Conservation (phyloP, 35 echinoderm and acorn worm species). For the Holothuria glaberrima region DNA sequence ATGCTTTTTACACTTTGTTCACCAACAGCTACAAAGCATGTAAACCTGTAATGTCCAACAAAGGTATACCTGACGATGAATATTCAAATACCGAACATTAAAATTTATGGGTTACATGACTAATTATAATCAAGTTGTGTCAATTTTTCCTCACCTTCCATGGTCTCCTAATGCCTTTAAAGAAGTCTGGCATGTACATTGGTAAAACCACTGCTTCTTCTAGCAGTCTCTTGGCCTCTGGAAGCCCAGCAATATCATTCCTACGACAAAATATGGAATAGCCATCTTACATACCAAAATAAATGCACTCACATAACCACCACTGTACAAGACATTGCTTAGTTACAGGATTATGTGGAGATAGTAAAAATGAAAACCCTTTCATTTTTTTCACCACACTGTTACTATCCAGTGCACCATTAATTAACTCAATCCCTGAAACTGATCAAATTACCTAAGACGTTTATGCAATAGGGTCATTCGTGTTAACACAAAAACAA, state of each 20-base stretch:
- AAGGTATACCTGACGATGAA: too few relatives aligned
- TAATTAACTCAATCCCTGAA: too few relatives aligned
- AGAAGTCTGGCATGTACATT: slow-evolving; percentile 96
- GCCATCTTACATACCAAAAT: neutral
- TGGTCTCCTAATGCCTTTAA: slow-evolving; percentile 95
- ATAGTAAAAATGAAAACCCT: neutral
- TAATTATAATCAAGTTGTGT: neutral
- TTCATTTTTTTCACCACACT: neutral
- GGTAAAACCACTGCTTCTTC: slow-evolving; percentile 97
- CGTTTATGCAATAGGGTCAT: too few relatives aligned
- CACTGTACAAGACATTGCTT: neutral
- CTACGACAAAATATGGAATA: slow-evolving; percentile 43
- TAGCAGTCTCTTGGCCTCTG: slow-evolving; percentile 90
- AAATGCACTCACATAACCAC: neutral
- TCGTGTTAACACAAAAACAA: too few relatives aligned
- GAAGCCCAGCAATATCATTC: slow-evolving; percentile 93
- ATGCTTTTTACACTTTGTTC: too few relatives aligned
- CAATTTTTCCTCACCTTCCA: slow-evolving; percentile 79
- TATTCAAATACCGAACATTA: neutral
- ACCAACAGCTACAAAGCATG: too few relatives aligned
- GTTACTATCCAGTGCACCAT: too few relatives aligned
- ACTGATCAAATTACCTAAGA: too few relatives aligned
- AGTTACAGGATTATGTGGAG: neutral
- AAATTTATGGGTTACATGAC: neutral
- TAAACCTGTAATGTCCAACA: too few relatives aligned